Percentiles rank a stretch among this genome's conserved stretches.
Evolutionary conservation across 2,797 vertebrate species (phyloP).

Genomic region (Spizella passerina): DNA sequence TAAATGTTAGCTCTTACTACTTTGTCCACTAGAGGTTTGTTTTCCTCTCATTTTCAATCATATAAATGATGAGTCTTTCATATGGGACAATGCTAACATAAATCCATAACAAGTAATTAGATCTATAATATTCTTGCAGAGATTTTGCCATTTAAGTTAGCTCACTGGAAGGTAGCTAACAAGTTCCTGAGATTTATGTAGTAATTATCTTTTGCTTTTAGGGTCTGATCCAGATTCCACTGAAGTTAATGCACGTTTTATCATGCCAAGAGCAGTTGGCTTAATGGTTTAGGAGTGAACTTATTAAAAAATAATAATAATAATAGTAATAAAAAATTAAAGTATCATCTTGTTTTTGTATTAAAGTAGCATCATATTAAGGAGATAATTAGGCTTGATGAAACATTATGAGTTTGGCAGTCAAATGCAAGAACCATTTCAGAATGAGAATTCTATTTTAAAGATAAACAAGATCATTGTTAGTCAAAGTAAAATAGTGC

Average conservation of each 20-base stretch:
- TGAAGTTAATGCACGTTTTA: not conserved
- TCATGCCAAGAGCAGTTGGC: not conserved
- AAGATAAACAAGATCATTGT: not conserved
- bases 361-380: not conserved
- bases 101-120: not conserved
- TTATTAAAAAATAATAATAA: not conserved
- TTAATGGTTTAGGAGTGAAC: not conserved
- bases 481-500: not conserved
- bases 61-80: not conserved
- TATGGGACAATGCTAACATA: not conserved
- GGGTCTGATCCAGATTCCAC: not conserved
- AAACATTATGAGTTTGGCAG: not conserved
- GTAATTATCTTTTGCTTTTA: not conserved
- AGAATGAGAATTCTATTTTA: not conserved
- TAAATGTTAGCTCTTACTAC: not conserved
- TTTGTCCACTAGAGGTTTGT: not conserved
- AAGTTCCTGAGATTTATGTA: not conserved
- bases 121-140: not conserved
- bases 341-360: not conserved
- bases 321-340: not conserved
- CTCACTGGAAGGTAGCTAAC: not conserved
- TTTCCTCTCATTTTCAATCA: not conserved
- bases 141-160: not conserved
- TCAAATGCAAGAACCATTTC: not conserved
- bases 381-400: not conserved